Percentiles rank a stretch among this genome's conserved stretches.
These are phyloP conservation scores for Camponotus floridanus DNA, from an alignment of 1,140 invertebrate genomes.

Conservation along the genomic window DNA sequence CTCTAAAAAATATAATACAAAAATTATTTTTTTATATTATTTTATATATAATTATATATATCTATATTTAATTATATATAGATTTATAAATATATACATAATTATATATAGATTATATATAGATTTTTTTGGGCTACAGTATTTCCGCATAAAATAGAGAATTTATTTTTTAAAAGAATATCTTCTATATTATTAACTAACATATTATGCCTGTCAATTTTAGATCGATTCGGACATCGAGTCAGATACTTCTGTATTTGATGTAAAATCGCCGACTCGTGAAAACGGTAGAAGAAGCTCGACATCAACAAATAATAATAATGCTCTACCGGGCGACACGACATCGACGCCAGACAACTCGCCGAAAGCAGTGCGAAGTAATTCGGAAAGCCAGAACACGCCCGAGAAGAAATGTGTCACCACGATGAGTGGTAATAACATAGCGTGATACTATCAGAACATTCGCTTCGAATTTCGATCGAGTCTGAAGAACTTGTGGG, in stretches of 20 bases:
- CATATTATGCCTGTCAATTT: conserved; percentile 34
- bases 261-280: conserved; percentile 86
- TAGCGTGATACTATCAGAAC: conserved; percentile 88
- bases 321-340: conserved; percentile 83
- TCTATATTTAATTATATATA: no score
- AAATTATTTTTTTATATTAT: no score
- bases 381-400: conserved; percentile 87
- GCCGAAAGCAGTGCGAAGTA: conserved; percentile 87
- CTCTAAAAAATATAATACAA: no score
- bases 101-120: no score
- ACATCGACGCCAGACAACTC: conserved; percentile 84
- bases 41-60: no score
- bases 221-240: conserved; percentile 89
- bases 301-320: conserved; percentile 88
- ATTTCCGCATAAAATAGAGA: no score
- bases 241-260: conserved; percentile 88
- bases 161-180: background rate
- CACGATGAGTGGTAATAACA: conserved; percentile 90
- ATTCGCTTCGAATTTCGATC: conserved; percentile 83
- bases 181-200: background rate
- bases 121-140: no score
- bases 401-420: conserved; percentile 87
- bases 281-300: conserved; percentile 87
- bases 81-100: no score
- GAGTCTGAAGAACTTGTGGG: conserved; percentile 82